Conservation (phyloP, 2,113 vertebrate genomes). For the Bostrychus sinensis region DNA sequence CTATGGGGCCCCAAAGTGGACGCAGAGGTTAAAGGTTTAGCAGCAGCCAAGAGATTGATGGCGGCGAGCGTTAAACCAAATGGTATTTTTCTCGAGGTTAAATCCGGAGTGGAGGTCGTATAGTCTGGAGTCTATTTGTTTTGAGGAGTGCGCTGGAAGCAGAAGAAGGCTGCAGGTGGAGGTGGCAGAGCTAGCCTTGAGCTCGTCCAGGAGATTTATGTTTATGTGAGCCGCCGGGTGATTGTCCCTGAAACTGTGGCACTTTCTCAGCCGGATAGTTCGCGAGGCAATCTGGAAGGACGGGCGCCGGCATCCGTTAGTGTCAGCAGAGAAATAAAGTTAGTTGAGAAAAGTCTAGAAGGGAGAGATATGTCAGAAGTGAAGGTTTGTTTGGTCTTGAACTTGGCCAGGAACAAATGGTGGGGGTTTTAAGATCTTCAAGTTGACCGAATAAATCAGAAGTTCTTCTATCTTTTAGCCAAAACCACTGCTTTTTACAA, state of each 20-base stretch:
- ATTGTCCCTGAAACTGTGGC: slow-evolving; percentile 28
- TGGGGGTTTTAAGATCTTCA: neutral
- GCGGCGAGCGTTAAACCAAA: slow-evolving; percentile 44
- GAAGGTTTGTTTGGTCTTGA: neutral
- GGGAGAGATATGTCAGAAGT: neutral
- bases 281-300: neutral
- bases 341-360: neutral
- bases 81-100: slow-evolving; percentile 62
- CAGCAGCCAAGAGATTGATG: slow-evolving; percentile 59
- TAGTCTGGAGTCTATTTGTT: slow-evolving; percentile 34
- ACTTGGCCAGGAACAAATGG: neutral
- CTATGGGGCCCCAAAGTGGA: slow-evolving; percentile 46
- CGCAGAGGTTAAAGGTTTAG: slow-evolving; percentile 66
- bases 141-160: slow-evolving; percentile 19
- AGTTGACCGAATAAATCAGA: neutral
- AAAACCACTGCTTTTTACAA: too few relatives aligned
- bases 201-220: slow-evolving; percentile 49
- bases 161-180: neutral
- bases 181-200: slow-evolving; percentile 40
- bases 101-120: slow-evolving; percentile 19
- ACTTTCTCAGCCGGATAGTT: slow-evolving; percentile 2
- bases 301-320: neutral
- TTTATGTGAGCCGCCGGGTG: slow-evolving; percentile 21
- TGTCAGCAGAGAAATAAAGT: neutral
- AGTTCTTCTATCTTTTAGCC: too few relatives aligned